Conservation (phyloP, 2,797 vertebrate genomes). For the Rhynchotus rufescens region DNA sequence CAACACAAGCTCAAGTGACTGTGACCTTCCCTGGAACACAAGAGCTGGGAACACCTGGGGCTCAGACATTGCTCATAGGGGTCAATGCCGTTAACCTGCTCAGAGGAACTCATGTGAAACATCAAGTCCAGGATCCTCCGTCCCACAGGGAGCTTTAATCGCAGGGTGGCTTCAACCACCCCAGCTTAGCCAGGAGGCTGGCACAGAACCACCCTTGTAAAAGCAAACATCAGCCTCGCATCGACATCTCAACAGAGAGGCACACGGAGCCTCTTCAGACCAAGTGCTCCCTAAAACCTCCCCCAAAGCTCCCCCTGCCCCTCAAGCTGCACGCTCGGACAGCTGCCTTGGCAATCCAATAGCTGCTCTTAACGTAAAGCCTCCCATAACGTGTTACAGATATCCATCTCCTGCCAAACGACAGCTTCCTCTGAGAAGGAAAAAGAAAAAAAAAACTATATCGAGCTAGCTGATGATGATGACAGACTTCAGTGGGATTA, state of each 20-base stretch:
- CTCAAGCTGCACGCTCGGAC: not conserved
- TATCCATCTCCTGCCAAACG: not conserved
- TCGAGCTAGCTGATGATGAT: not conserved
- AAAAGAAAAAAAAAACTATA: not conserved
- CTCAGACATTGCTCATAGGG: not conserved
- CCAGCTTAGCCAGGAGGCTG: not conserved
- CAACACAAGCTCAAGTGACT: not conserved
- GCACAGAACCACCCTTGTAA: not conserved
- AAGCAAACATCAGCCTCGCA: not conserved
- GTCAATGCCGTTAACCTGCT: not conserved
- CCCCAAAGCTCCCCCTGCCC: not conserved
- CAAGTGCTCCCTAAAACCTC: not conserved
- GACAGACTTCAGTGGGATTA: conserved; percentile 54
- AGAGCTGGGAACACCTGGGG: not conserved
- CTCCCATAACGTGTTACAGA: not conserved
- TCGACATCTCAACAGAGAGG: accelerated
- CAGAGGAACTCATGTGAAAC: not conserved
- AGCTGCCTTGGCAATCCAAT: not conserved
- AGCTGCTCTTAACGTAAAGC: not conserved
- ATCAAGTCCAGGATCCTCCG: not conserved
- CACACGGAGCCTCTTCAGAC: not conserved
- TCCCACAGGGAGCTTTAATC: not conserved
- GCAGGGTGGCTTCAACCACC: not conserved
- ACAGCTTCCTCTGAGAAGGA: conserved; percentile 19
- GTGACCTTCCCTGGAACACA: not conserved